Conservation (phyloP, 1,140 invertebrate species). For the Spodoptera frugiperda region DNA sequence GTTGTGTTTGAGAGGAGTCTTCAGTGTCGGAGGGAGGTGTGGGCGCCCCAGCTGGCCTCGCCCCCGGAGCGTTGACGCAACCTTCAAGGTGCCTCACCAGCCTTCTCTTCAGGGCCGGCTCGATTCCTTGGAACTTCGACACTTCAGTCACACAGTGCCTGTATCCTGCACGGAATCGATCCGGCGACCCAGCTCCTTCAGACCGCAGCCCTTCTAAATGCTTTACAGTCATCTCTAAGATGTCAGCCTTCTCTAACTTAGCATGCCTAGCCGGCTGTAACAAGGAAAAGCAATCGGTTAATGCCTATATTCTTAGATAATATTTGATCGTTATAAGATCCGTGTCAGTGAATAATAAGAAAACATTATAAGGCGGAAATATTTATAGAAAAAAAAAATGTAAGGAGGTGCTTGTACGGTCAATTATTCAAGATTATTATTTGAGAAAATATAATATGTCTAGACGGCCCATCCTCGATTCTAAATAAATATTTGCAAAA, state of each 20-base stretch:
- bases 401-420: no score
- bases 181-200: constrained; percentile 92
- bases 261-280: constrained; percentile 95
- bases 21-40: constrained; percentile 87
- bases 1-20: constrained; percentile 83
- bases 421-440: constrained; percentile 8
- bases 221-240: constrained; percentile 98
- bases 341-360: background rate
- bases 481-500: background rate
- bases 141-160: constrained; percentile 95
- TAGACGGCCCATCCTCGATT: background rate
- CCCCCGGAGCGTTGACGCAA: constrained; percentile 86
- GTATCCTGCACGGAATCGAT: constrained; percentile 96
- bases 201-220: constrained; percentile 94
- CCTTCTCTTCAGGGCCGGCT: constrained; percentile 89
- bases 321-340: background rate
- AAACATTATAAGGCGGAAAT: background rate
- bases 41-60: constrained; percentile 84
- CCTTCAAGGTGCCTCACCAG: constrained; percentile 91
- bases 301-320: background rate
- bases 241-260: constrained; percentile 98
- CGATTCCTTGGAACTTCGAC: constrained; percentile 90
- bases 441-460: constrained; percentile 14
- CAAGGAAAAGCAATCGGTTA: constrained; percentile 46
- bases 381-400: no score